A percentile compares a stretch with the other conserved stretches of the same genome.
Evolutionary conservation across 2,888 invertebrate genomes (phyloP).

Genomic region (Dolichomitus sp.): DNA sequence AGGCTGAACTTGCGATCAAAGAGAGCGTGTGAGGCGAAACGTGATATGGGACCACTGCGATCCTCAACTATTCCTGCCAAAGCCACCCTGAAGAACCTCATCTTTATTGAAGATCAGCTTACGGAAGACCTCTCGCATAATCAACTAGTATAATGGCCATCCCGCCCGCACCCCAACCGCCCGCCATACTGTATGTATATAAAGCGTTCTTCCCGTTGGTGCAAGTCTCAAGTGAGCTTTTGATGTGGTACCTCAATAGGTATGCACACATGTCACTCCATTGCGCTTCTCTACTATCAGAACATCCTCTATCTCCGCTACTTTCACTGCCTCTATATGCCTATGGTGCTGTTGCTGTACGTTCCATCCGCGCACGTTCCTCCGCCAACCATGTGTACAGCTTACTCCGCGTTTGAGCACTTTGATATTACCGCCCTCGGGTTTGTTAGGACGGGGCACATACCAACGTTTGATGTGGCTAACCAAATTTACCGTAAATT

Average conservation of each 20-base stretch:
- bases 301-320: conserved; percentile 39
- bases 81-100: conserved; percentile 30
- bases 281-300: conserved; percentile 42
- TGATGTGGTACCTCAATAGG: conserved; percentile 65
- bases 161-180: conserved; percentile 21
- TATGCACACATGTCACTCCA: conserved; percentile 57
- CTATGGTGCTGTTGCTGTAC: conserved; percentile 11
- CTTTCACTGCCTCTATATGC: conserved; percentile 8
- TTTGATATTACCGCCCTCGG: conserved; percentile 59
- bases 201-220: background rate
- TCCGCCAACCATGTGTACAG: conserved; percentile 29
- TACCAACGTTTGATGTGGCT: conserved; percentile 76
- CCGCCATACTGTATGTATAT: background rate
- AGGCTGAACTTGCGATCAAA: conserved; percentile 52
- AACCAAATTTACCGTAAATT: conserved; percentile 75
- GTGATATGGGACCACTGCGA: conserved; percentile 23
- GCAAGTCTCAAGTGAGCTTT: conserved; percentile 60
- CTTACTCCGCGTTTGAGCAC: conserved; percentile 62
- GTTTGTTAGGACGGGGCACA: conserved; percentile 74
- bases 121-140: conserved; percentile 65
- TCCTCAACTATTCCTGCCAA: conserved; percentile 4
- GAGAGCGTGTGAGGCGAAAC: conserved; percentile 54
- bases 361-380: conserved; percentile 16
- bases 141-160: conserved; percentile 66
- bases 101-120: conserved; percentile 66